Percentiles rank a stretch among this genome's conserved stretches.
phyloP scores from a whole-genome alignment of 92 coral and sea anemone species.

The Bergia puertoricense region DNA sequence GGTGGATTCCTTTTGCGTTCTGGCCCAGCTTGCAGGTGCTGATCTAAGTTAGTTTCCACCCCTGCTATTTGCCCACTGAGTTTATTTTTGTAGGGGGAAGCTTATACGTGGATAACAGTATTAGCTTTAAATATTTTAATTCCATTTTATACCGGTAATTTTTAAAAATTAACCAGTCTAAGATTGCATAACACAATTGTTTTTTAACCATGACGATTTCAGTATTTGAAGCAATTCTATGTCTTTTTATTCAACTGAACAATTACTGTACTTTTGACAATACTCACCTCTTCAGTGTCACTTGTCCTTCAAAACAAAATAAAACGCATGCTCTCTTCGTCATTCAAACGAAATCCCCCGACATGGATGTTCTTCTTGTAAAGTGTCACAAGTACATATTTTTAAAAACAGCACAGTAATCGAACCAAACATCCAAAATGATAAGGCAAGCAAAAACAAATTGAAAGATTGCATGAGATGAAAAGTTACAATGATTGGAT shows the following conservation, averaged over 20 bases:
- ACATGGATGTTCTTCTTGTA: neutral
- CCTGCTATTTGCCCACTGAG: too few species aligned
- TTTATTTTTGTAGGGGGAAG: too few species aligned
- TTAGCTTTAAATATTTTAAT: too few species aligned
- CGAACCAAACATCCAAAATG: neutral
- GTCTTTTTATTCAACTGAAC: neutral
- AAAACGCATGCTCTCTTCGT: neutral
- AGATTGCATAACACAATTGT: too few species aligned
- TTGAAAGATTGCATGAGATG: neutral
- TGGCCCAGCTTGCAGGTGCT: too few species aligned
- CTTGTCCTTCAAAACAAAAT: slow-evolving; percentile 10
- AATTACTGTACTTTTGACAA: neutral
- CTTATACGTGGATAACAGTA: too few species aligned
- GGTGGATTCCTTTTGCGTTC: too few species aligned
- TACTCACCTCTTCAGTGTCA: neutral
- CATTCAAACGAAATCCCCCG: neutral
- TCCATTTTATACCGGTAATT: too few species aligned
- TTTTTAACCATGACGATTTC: neutral
- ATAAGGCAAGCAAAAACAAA: neutral
- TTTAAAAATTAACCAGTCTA: too few species aligned
- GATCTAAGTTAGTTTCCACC: too few species aligned
- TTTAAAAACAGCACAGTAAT: neutral
- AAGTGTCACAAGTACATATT: neutral
- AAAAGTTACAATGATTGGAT: too few species aligned
- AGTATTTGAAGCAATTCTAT: neutral